These are phyloP conservation scores for Ahaetulla prasina DNA, from an alignment of 2,113 vertebrate genomes.

Conservation along the genomic window DNA sequence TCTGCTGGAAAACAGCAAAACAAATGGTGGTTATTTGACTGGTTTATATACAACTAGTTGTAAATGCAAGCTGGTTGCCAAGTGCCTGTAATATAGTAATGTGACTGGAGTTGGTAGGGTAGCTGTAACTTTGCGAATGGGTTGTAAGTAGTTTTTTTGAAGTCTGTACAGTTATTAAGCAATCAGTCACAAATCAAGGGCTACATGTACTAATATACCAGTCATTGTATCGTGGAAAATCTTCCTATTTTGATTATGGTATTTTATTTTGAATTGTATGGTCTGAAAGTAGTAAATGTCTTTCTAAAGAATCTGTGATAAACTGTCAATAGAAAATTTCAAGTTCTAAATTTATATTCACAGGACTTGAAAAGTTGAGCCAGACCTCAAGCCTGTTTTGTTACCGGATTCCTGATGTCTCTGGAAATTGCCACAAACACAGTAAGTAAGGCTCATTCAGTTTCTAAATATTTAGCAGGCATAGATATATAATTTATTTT, in stretches of 20 bases:
- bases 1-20: background rate
- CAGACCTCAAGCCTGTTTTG: background rate
- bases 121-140: background rate
- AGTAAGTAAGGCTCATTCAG: conserved; percentile 5
- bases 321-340: background rate
- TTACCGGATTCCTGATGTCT: conserved; percentile 1
- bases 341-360: conserved; percentile 12
- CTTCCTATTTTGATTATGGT: background rate
- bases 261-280: background rate
- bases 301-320: background rate
- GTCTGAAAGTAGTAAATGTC: background rate
- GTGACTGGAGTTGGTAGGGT: background rate
- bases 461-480: background rate
- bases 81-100: background rate
- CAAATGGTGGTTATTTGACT: background rate
- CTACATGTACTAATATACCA: background rate
- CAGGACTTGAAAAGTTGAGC: background rate
- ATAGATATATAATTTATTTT: background rate
- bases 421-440: background rate
- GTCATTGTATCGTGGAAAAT: background rate
- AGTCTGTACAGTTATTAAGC: background rate
- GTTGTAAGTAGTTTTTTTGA: background rate
- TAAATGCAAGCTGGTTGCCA: too few relatives aligned
- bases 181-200: background rate
- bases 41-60: background rate